Evolutionary conservation across 2,888 invertebrate species (phyloP), one percentile per base, ranked within the genome.

Genomic region (Torymus tubicola): DNA sequence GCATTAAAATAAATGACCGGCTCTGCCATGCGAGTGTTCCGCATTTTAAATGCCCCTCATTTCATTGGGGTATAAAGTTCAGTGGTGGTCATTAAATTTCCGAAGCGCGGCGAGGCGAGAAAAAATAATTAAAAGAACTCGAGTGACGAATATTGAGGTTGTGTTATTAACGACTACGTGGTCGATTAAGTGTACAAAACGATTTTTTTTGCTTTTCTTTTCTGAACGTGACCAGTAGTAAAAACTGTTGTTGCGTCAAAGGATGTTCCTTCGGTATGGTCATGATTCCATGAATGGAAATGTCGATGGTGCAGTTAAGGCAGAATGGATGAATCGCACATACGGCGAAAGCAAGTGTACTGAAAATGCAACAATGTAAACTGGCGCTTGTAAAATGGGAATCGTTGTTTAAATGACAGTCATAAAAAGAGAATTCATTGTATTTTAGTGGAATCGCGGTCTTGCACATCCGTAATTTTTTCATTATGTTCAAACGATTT

Each of bases 231-330:
- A 42, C 8, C 42, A 42, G 42, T 8, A 8, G 8, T 42, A 5
- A 42, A 42, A 42, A 42, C 8, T 42, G 8, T 42, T 42, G 42
- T 42, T 42, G 1, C 42, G 42, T 31, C 14, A 16, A 60, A 60
- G 11, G 18, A 16, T 18, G 16, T 65, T 50, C 52, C 16, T 11
- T 16, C 8, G 8, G 52, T 14, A 57, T 18, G 5, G 16, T n/a
- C n/a, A n/a, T 18, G n/a, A 64, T 12, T 18, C 50, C 21, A 13
- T 21, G 57, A 58, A 77, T 77, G 57, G 11, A 77, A 70, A 77
- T 77, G 77, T 50, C 50, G 50, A 70, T 61, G n/a, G 57, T 57
- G 31, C 24, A 10, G 42, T 63, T 63, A 53, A n/a, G 55, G 21
- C 8, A 5, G 18, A 18, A 57, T 8, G 13, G 50, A 42, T n/a